A percentile compares a stretch with the other conserved stretches of the same genome.
phyloP scores from a whole-genome alignment of 2,888 invertebrate species.

The Drosophila kokeensis region DNA sequence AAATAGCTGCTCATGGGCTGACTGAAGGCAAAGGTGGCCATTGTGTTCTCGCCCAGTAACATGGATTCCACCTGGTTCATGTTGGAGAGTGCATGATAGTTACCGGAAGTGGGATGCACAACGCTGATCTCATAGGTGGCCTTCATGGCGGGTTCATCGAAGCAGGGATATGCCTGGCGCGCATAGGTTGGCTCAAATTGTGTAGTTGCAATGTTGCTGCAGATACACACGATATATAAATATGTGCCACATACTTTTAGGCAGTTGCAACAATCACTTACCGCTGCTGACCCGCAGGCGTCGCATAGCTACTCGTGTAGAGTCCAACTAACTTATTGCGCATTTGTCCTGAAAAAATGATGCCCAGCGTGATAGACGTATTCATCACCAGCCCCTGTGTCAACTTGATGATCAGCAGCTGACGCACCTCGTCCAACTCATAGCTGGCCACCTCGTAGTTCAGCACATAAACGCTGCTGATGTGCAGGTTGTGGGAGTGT shows the following conservation, averaged over 20 bases:
- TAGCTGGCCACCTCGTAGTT: constrained; percentile 29
- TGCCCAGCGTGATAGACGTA: constrained; percentile 85
- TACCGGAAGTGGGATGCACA: constrained; percentile 88
- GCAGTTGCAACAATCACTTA: not conserved
- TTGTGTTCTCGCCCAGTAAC: constrained; percentile 85
- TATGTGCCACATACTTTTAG: not conserved
- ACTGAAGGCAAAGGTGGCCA: constrained; percentile 91
- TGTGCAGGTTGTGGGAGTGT: constrained; percentile 87
- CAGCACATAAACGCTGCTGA: constrained; percentile 65
- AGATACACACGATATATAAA: constrained; percentile 64
- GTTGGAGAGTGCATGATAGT: constrained; percentile 92
- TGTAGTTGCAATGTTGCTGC: constrained; percentile 92
- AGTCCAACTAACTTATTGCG: constrained; percentile 90
- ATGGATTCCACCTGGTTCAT: constrained; percentile 51
- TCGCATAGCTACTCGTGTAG: constrained; percentile 89
- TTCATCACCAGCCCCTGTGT: constrained; percentile 68
- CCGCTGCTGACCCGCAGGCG: constrained; percentile 71
- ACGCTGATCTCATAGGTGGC: constrained; percentile 92
- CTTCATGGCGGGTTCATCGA: constrained; percentile 96
- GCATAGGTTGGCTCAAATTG: constrained; percentile 98
- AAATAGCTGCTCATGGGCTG: constrained; percentile 97
- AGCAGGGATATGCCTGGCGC: constrained; percentile 96
- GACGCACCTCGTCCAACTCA: constrained; percentile 59
- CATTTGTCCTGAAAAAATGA: constrained; percentile 89
- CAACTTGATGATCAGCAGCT: constrained; percentile 77